These are phyloP conservation scores for Artemisiospiza belli DNA, from an alignment of 2,113 vertebrate species.

Conservation along the genomic window DNA sequence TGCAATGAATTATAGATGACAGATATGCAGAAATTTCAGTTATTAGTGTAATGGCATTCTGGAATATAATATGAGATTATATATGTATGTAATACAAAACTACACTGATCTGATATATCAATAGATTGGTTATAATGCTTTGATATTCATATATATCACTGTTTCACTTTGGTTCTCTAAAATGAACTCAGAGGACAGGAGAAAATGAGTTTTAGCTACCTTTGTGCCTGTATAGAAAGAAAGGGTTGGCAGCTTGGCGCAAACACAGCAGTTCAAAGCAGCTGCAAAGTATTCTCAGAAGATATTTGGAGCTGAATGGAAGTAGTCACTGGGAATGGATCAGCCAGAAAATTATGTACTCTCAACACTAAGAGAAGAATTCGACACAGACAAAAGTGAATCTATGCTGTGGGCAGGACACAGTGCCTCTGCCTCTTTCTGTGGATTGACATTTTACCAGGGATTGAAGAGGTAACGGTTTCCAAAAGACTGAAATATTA, in stretches of 20 bases:
- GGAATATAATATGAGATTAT: not conserved
- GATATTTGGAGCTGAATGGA: not conserved
- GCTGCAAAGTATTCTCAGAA: not conserved
- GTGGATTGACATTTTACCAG: not conserved
- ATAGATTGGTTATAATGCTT: not conserved
- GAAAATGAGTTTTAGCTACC: not conserved
- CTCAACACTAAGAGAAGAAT: not conserved
- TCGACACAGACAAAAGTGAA: not conserved
- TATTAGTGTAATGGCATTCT: not conserved
- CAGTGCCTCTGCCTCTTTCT: not conserved
- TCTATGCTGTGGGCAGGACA: accelerated
- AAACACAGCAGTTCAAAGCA: not conserved
- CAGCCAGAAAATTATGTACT: not conserved
- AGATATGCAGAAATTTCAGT: not conserved
- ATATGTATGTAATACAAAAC: not conserved
- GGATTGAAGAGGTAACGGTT: not conserved
- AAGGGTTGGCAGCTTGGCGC: not conserved
- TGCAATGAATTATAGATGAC: not conserved
- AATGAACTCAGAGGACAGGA: not conserved
- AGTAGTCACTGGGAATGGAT: not conserved
- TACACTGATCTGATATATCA: not conserved
- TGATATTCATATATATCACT: not conserved
- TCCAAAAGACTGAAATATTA: not conserved
- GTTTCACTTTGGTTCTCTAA: not conserved
- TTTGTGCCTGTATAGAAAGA: not conserved